A percentile compares a stretch with the other conserved stretches of the same genome.
These are phyloP conservation scores for Euplagia quadripunctaria DNA, from an alignment of 2,888 invertebrate genomes.

Conservation along the genomic window DNA sequence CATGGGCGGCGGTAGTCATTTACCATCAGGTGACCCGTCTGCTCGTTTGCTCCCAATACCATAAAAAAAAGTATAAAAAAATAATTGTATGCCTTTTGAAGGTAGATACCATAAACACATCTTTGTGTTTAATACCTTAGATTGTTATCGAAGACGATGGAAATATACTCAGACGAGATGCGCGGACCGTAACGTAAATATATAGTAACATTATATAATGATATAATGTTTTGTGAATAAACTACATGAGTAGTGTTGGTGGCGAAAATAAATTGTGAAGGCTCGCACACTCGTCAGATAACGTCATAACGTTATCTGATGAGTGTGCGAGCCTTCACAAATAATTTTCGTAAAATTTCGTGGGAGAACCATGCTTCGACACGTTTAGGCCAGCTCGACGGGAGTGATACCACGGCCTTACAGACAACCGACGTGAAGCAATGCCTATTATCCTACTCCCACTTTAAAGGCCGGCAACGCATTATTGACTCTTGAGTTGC, in stretches of 20 bases:
- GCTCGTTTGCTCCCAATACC: too few species aligned
- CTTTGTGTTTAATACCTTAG: conserved; percentile 1
- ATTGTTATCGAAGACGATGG: neutral
- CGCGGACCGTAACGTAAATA: neutral
- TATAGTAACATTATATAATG: neutral
- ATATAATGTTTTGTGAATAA: neutral
- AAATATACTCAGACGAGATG: neutral
- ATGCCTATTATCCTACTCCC: too few species aligned
- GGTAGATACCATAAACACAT: neutral
- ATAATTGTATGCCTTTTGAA: too few species aligned
- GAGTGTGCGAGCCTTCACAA: neutral
- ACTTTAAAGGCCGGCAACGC: too few species aligned
- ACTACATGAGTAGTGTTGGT: neutral
- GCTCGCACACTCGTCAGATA: neutral
- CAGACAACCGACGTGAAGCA: too few species aligned
- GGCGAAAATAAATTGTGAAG: neutral
- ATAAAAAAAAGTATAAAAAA: too few species aligned
- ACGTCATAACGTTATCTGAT: neutral
- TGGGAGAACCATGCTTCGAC: too few species aligned
- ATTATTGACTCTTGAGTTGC: too few species aligned
- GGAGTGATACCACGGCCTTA: too few species aligned
- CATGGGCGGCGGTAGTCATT: too few species aligned
- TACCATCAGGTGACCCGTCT: too few species aligned
- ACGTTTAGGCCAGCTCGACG: too few species aligned
- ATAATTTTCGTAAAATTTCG: neutral